Evolutionary conservation across 2,888 invertebrate genomes (phyloP).

Genomic region (Athalia cordata): DNA sequence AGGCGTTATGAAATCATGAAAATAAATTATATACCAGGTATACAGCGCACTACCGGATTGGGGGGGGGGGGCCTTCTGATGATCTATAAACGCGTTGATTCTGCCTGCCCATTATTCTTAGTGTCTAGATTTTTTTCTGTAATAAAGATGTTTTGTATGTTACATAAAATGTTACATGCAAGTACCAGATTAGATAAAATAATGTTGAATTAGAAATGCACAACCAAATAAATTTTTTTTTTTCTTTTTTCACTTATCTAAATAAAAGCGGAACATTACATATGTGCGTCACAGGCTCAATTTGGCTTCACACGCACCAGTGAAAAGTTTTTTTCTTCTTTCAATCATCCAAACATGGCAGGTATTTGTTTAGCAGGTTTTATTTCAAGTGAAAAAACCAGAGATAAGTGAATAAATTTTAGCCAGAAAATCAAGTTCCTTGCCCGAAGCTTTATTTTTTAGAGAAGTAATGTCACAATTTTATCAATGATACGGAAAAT

Average conservation of each 20-base stretch:
- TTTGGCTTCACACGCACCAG: background rate
- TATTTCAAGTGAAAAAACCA: too few relatives aligned
- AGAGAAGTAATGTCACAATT: too few relatives aligned
- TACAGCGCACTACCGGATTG: conserved; percentile 68
- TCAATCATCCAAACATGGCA: background rate
- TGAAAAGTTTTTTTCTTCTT: background rate
- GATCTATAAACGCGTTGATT: conserved; percentile 72
- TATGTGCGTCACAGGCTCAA: background rate
- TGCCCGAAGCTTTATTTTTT: too few relatives aligned
- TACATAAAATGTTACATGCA: conserved; percentile 48
- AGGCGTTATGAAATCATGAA: conserved; percentile 62
- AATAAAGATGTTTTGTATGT: conserved; percentile 68
- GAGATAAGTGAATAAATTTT: too few relatives aligned
- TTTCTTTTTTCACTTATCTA: conserved; percentile 1
- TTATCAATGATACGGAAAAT: too few relatives aligned
- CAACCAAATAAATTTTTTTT: conserved; percentile 21
- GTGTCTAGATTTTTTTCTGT: conserved; percentile 71
- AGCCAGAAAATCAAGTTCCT: too few relatives aligned
- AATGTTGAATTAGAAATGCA: conserved; percentile 33
- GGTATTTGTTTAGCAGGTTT: too few relatives aligned
- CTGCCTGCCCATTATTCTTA: conserved; percentile 72
- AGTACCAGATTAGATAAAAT: conserved; percentile 33
- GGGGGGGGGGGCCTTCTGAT: conserved; percentile 65
- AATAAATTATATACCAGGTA: conserved; percentile 71
- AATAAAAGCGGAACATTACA: background rate